phyloP scores from a whole-genome alignment of 2,797 vertebrate genomes.

The Pangasius sanitwongsei region DNA sequence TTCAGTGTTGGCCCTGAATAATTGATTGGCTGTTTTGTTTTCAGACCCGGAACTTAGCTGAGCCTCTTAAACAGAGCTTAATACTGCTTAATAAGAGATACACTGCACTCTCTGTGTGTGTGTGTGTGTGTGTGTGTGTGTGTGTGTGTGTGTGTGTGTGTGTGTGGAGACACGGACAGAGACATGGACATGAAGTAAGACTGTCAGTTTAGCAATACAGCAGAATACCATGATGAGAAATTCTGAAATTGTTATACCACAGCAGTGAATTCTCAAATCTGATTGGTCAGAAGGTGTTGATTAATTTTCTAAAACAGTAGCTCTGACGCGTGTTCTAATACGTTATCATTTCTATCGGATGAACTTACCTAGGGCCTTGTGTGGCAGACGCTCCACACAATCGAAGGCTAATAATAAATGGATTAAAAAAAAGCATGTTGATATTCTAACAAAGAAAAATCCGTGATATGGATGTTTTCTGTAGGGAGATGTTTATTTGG shows the following conservation, averaged over 20 bases:
- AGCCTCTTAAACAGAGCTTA: conserved; percentile 48
- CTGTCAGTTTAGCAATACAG: neutral
- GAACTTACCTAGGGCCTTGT: neutral
- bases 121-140: conserved; percentile 12
- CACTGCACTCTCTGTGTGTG: conserved; percentile 17
- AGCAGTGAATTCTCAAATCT: neutral
- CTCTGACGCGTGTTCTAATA: neutral
- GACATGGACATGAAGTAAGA: neutral
- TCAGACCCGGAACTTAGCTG: conserved; percentile 27
- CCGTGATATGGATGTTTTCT: neutral
- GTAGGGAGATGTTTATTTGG: neutral
- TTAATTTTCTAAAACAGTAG: neutral
- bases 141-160: conserved; percentile 3
- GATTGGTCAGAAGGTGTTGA: neutral
- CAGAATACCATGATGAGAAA: neutral
- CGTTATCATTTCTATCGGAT: neutral
- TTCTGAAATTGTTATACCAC: neutral
- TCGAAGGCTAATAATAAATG: neutral
- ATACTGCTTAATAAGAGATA: conserved; percentile 40
- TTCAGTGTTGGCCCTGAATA: conserved; percentile 44
- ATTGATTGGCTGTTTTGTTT: conserved; percentile 49
- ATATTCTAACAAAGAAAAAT: neutral
- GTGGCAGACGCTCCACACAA: neutral
- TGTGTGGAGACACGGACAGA: neutral
- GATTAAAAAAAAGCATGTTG: neutral